Conservation (phyloP, 2,113 vertebrate genomes). For the Bubo blakistoni region DNA sequence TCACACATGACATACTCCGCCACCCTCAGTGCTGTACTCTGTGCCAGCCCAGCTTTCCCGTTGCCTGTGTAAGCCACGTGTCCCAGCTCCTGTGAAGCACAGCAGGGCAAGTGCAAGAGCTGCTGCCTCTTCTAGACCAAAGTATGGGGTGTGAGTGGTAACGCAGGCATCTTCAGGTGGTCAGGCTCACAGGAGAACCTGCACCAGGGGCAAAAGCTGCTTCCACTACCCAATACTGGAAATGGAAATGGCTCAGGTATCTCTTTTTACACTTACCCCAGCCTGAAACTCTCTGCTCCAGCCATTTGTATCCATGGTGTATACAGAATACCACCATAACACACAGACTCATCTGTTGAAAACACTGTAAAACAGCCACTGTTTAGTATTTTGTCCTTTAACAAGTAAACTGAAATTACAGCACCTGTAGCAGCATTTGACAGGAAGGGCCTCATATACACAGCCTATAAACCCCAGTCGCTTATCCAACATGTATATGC, state of each 20-base stretch:
- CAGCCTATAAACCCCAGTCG: not conserved
- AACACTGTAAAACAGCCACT: not conserved
- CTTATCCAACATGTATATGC: not conserved
- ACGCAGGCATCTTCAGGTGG: not conserved
- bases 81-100: not conserved
- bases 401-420: not conserved
- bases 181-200: not conserved
- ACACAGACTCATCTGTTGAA: not conserved
- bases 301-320: not conserved
- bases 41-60: not conserved
- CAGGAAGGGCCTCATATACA: not conserved
- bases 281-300: not conserved
- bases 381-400: not conserved
- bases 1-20: not conserved
- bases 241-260: rapidly evolving
- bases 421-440: not conserved
- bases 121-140: not conserved
- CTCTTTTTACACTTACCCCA: not conserved
- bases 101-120: not conserved
- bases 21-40: not conserved
- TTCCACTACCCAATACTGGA: not conserved
- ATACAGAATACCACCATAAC: not conserved
- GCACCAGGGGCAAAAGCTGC: not conserved
- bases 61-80: rapidly evolving
- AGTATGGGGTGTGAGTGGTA: not conserved